These are phyloP conservation scores for Sinotaia quadrata DNA, from an alignment of 2,888 invertebrate genomes.

Conservation along the genomic window DNA sequence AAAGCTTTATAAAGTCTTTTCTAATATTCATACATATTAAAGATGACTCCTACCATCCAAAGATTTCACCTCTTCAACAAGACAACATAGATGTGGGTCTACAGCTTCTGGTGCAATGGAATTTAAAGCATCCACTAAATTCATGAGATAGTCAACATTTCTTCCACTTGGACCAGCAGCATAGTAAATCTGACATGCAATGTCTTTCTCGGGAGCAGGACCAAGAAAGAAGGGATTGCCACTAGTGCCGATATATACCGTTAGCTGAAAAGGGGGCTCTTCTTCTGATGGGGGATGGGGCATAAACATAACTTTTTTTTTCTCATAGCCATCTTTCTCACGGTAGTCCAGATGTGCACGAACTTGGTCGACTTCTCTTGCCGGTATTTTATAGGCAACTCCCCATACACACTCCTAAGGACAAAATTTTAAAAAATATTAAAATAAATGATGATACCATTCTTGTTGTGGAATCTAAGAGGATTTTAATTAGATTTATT, in stretches of 20 bases:
- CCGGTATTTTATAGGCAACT: constrained; percentile 88
- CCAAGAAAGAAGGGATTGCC: constrained; percentile 87
- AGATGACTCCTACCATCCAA: not conserved
- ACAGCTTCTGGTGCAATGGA: constrained; percentile 78
- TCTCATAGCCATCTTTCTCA: constrained; percentile 93
- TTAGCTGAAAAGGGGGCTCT: constrained; percentile 78
- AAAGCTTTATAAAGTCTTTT: too few relatives aligned
- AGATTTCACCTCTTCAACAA: constrained; percentile 78
- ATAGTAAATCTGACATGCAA: constrained; percentile 84
- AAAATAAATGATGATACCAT: too few relatives aligned
- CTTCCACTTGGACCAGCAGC: constrained; percentile 87
- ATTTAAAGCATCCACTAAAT: constrained; percentile 85
- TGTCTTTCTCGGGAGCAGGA: constrained; percentile 81
- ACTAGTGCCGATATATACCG: constrained; percentile 86
- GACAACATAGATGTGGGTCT: constrained; percentile 84
- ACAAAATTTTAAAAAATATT: not conserved
- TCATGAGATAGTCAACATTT: constrained; percentile 92
- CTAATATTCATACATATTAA: too few relatives aligned
- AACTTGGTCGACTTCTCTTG: constrained; percentile 79
- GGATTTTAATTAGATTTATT: too few relatives aligned
- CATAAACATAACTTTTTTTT: constrained; percentile 81
- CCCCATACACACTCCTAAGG: constrained; percentile 86
- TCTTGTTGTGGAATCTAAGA: too few relatives aligned
- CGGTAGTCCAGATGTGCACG: constrained; percentile 87
- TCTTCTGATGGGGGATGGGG: constrained; percentile 72